Percentiles rank a stretch among this genome's conserved stretches.
Evolutionary conservation across 2,797 vertebrate species (phyloP).

Genomic region (Anguilla pacifica): DNA sequence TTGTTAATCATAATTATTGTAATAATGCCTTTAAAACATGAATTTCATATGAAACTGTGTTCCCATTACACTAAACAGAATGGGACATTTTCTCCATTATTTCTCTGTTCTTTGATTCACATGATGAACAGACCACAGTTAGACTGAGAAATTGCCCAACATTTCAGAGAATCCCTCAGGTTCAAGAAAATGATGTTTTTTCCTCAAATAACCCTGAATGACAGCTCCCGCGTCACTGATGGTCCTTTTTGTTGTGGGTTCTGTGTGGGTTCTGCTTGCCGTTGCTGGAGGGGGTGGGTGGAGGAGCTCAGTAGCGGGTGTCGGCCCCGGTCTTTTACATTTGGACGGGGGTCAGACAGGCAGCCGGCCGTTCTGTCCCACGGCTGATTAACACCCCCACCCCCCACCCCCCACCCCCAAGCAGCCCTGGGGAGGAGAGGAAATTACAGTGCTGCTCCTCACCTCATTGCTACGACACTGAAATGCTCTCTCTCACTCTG

Average conservation of each 20-base stretch:
- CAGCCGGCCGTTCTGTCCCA: background rate
- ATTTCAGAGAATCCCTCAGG: background rate
- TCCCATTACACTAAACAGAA: background rate
- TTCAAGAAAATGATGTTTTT: background rate
- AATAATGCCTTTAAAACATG: background rate
- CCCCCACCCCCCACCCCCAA: no score
- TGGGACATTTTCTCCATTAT: background rate
- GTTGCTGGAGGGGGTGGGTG: background rate
- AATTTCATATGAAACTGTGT: background rate
- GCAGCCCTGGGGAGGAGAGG: background rate
- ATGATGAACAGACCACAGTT: background rate
- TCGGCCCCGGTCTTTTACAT: background rate
- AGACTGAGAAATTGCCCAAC: background rate
- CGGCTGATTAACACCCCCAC: background rate
- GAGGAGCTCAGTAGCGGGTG: background rate
- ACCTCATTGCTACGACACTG: background rate
- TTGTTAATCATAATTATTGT: background rate
- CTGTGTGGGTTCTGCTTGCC: background rate
- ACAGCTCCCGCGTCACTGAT: background rate
- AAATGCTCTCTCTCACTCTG: background rate
- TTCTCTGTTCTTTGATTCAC: background rate
- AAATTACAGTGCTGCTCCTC: background rate
- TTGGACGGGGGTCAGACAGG: background rate
- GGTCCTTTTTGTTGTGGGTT: background rate
- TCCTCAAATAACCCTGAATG: background rate